Percentiles rank a stretch among this genome's conserved stretches.
phyloP scores from a whole-genome alignment of 1,140 invertebrate species.

The Propsilocerus akamusi region DNA sequence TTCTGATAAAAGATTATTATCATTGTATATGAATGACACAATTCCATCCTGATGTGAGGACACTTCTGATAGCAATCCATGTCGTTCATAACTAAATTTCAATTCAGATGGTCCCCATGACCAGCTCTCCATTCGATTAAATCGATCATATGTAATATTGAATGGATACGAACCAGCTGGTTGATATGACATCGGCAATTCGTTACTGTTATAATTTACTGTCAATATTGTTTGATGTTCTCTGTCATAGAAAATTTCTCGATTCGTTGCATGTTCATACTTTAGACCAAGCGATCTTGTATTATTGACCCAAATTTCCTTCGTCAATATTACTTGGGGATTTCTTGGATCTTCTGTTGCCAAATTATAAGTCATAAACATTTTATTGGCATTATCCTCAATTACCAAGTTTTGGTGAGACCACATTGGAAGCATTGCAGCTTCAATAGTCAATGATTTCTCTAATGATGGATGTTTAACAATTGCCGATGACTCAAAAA shows the following conservation, averaged over 20 bases:
- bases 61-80: slow-evolving; percentile 70
- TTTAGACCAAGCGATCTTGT: slow-evolving; percentile 69
- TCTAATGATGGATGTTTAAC: slow-evolving; percentile 73
- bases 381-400: slow-evolving; percentile 55
- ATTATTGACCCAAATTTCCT: slow-evolving; percentile 70
- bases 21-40: slow-evolving; percentile 59
- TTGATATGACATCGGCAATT: slow-evolving; percentile 60
- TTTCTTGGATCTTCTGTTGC: slow-evolving; percentile 59
- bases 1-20: slow-evolving; percentile 66
- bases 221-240: slow-evolving; percentile 62
- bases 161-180: slow-evolving; percentile 56
- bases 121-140: slow-evolving; percentile 82
- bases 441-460: slow-evolving; percentile 72
- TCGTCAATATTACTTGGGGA: slow-evolving; percentile 58
- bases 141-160: slow-evolving; percentile 80
- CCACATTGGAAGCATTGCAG: slow-evolving; percentile 79
- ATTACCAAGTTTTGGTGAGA: slow-evolving; percentile 56
- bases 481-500: slow-evolving; percentile 50
- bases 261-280: slow-evolving; percentile 72
- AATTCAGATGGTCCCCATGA: slow-evolving; percentile 74
- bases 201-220: slow-evolving; percentile 70
- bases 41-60: slow-evolving; percentile 63
- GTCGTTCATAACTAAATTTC: slow-evolving; percentile 69
- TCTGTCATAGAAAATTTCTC: slow-evolving; percentile 76
- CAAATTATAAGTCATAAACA: slow-evolving; percentile 61